Evolutionary conservation across 2,113 vertebrate species (phyloP), one percentile per base, ranked within the genome.

Genomic region (Aix galericulata): DNA sequence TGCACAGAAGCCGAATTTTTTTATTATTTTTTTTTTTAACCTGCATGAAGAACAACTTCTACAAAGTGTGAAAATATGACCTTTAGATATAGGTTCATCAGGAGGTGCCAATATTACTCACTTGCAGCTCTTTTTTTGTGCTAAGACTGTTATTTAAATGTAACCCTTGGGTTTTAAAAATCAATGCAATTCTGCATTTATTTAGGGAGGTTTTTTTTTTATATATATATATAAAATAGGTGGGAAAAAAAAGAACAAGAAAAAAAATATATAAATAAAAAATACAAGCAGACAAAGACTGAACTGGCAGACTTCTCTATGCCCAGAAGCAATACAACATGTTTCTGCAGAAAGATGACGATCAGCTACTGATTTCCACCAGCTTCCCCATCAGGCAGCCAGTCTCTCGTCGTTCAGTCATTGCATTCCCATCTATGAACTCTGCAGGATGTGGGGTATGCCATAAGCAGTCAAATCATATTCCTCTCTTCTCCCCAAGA

Each of bases 341-440:
- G 18, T 5, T 82, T 91, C 27, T 42, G 27, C 27, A 77, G 44
- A 50, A 88, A 74, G 16, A 44, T 64, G 56, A 18, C 68, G 73
- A 82, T 91, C 66, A 75, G 58, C 31, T 75, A 48, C 62, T 60
- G 63, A 82, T 91, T 95, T 83, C 68, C 38, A 93, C 72, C 89
- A 91, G 72, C 46, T 89, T 89, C 4, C 13, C 68, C 76, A 53
- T 89, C 38, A 91, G 79, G 55, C 75, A 88, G 31, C 31, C 72
- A 56, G 68, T 62, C 20, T 48, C 29, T 72, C 31, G 74, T 88
- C 38, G 31, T 80, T 22, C 27, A 89, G 60, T 60, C 36, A 25
- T 11, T 59, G 32, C 13, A 42, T 72, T 89, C 63, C 42, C 12
- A 29, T 56, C 42, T 52, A 32, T 17, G 22, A 80, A 42, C 71